phyloP scores from a whole-genome alignment of 2,113 vertebrate genomes.

The Carassius gibelio region DNA sequence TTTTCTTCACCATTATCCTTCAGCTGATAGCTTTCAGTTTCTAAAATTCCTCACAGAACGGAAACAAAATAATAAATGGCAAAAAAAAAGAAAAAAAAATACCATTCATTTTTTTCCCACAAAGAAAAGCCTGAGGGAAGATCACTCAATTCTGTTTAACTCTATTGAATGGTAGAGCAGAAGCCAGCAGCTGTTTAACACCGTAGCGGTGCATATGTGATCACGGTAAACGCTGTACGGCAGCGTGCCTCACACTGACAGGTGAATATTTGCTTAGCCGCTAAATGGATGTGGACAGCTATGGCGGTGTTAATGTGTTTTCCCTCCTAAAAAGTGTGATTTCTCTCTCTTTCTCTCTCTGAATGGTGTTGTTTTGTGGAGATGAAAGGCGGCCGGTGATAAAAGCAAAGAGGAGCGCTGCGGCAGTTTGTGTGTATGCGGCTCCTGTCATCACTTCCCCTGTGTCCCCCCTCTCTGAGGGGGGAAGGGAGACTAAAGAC shows the following conservation, averaged over 20 bases:
- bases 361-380: conserved; percentile 67
- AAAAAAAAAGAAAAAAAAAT: conserved; percentile 30
- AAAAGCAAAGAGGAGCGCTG: conserved; percentile 62
- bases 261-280: conserved; percentile 75
- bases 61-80: conserved; percentile 29
- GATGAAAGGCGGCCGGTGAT: conserved; percentile 65
- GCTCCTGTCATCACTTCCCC: conserved; percentile 51
- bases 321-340: conserved; percentile 63
- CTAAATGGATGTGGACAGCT: conserved; percentile 71
- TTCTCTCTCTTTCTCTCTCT: conserved; percentile 48
- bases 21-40: not conserved
- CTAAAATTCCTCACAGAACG: not conserved
- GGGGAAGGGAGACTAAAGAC: conserved; percentile 46
- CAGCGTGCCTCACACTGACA: conserved; percentile 74
- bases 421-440: conserved; percentile 53
- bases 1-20: not conserved
- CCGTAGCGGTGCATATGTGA: conserved; percentile 56
- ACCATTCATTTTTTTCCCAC: conserved; percentile 8
- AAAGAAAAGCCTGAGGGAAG: conserved; percentile 51
- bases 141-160: conserved; percentile 45
- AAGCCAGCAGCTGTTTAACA: conserved; percentile 75
- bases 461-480: conserved; percentile 22
- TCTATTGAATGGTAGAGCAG: conserved; percentile 45
- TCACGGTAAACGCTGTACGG: conserved; percentile 56
- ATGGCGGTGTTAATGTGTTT: conserved; percentile 66